phyloP scores from a whole-genome alignment of 2,797 vertebrate genomes.

The Pangasius djambal region DNA sequence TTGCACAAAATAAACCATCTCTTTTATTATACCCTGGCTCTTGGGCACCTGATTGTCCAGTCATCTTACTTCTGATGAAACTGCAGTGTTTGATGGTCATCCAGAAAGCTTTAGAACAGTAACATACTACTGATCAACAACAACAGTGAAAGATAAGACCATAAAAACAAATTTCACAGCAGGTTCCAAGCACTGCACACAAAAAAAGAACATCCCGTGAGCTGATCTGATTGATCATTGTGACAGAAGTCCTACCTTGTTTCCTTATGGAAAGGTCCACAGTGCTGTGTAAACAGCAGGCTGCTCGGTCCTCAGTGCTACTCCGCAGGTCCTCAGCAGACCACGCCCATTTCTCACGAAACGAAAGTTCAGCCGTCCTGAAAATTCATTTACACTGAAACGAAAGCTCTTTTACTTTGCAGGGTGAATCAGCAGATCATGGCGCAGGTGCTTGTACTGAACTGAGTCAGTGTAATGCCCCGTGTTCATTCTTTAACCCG shows the following conservation, averaged over 20 bases:
- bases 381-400: background rate
- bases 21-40: no score
- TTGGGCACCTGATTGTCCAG: no score
- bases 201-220: background rate
- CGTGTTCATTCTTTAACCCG: background rate
- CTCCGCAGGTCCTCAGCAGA: background rate
- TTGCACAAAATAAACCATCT: no score
- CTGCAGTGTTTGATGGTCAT: no score
- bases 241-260: background rate
- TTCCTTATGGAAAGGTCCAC: background rate
- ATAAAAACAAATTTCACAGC: background rate
- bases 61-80: no score
- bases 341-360: constrained; percentile 69
- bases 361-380: constrained; percentile 67
- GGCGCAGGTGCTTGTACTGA: no score
- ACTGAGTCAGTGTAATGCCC: background rate
- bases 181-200: background rate
- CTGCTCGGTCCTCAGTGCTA: background rate
- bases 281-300: background rate
- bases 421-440: background rate
- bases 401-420: constrained; percentile 1
- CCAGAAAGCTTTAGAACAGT: no score
- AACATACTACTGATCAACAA: background rate
- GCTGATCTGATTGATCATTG: background rate
- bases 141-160: background rate